These are phyloP conservation scores for Corydoras sp. DNA, from an alignment of 2,113 vertebrate species.

Conservation along the genomic window DNA sequence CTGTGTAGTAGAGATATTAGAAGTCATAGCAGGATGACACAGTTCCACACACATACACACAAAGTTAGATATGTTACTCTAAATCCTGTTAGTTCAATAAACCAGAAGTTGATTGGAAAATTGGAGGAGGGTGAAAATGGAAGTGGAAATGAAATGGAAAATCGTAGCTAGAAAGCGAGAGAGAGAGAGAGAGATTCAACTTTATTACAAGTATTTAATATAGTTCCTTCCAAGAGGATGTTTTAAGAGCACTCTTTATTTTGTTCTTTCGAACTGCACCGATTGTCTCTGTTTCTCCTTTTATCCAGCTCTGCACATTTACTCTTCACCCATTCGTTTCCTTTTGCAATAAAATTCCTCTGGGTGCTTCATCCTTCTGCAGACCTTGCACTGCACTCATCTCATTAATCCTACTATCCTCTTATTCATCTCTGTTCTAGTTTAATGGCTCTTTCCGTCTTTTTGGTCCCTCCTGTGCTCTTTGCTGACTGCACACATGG, in stretches of 20 bases:
- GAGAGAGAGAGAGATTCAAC: conserved; percentile 27
- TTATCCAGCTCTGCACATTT: background rate
- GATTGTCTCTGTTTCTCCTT: background rate
- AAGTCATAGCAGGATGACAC: conserved; percentile 11
- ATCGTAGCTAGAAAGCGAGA: conserved; percentile 15
- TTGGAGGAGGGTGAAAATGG: background rate
- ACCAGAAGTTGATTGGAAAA: conserved; percentile 20
- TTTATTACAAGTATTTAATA: conserved; percentile 30
- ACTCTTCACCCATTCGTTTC: conserved; percentile 1
- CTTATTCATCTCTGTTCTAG: conserved; percentile 15
- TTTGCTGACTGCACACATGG: background rate
- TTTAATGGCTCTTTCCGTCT: conserved; percentile 14
- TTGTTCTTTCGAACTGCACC: background rate
- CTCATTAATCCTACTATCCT: conserved; percentile 26
- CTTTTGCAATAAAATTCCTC: background rate
- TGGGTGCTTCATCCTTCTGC: background rate
- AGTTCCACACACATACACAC: conserved; percentile 14
- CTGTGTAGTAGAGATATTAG: conserved; percentile 25
- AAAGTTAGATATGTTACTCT: conserved; percentile 9
- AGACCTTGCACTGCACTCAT: background rate
- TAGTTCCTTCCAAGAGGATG: conserved; percentile 16
- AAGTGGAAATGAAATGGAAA: background rate
- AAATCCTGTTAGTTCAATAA: conserved; percentile 11
- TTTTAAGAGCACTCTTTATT: conserved; percentile 11
- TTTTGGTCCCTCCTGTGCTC: background rate